Percentiles rank a stretch among this genome's conserved stretches.
Evolutionary conservation across 2,888 invertebrate genomes (phyloP).

Genomic region (Entomobrya multifasciata): DNA sequence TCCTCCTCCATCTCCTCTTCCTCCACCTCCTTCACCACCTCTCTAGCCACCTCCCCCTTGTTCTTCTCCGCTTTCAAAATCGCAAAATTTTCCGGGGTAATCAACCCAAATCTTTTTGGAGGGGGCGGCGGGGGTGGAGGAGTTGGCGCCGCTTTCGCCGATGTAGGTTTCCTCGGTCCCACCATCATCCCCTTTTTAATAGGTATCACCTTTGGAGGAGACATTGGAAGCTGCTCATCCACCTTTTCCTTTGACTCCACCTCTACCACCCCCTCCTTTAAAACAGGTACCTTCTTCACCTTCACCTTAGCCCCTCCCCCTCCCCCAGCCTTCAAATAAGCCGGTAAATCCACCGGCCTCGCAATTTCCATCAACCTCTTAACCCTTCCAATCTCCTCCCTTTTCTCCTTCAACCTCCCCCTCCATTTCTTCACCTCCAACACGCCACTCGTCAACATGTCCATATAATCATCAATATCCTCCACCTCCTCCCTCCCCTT

Average conservation of each 20-base stretch:
- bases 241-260: background rate
- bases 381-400: slow-evolving; percentile 86
- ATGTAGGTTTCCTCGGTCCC: slow-evolving; percentile 42
- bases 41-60: background rate
- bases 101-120: slow-evolving; percentile 45
- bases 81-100: slow-evolving; percentile 39
- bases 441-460: slow-evolving; percentile 81
- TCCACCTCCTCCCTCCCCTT: slow-evolving; percentile 80
- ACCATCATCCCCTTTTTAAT: background rate
- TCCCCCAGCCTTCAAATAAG: too few species aligned
- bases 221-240: background rate
- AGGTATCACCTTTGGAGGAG: background rate
- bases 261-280: background rate
- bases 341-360: slow-evolving; percentile 81
- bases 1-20: slow-evolving; percentile 21
- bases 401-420: slow-evolving; percentile 85
- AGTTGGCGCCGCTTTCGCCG: too few species aligned
- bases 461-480: slow-evolving; percentile 90
- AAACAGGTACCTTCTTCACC: background rate
- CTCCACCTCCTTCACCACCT: slow-evolving; percentile 34
- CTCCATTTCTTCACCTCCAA: slow-evolving; percentile 83
- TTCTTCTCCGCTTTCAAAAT: background rate
- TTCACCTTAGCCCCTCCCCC: too few species aligned
- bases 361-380: slow-evolving; percentile 88
- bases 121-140: background rate